Evolutionary conservation across 2,797 vertebrate genomes (phyloP), one percentile per base, ranked within the genome.

Genomic region (Taenioides sp.): DNA sequence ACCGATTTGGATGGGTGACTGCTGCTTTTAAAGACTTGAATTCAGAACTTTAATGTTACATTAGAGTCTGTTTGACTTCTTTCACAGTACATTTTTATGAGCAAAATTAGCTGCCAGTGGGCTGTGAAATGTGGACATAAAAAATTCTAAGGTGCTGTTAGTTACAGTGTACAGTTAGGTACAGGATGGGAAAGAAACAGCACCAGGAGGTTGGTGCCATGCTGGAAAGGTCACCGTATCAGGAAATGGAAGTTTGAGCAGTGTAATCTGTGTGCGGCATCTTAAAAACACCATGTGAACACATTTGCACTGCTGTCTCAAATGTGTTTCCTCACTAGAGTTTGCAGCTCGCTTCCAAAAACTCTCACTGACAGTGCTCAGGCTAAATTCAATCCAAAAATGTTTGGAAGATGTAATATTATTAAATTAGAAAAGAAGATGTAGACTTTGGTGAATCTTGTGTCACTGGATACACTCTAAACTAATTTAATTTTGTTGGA

Each of bases 281-380:
- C 64, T 65, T 65, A 27, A 65, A 65, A 50, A 50, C 40, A 65
- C 40, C 64, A 49, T 27, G 22, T 11, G 64, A 40, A 65, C 63
- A 47, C 37, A 20, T 49, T 63, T 43, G 7, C 31, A 40, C 61
- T 34, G 31, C 62, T 17, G 34, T 65, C n/a, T 25, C 40, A 49
- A 49, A 65, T 62, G 63, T 18, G 17, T 49, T 23, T 27, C 9
- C 23, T 20, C 25, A 10, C 3, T 49, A 16, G 64, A 49, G 43
- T 49, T 17, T 1, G 43, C 23, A 49, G 43, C 23, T 23, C 11
- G 40, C 22, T 17, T 49, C 14, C 63, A 23, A 47, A 62, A 65
- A 25, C 37, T 17, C 40, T 47, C 40, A 43, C 25, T 50, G 62
- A n/a, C 62, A 14, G 12, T 7, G 16, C 16, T 50, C 16, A 49